Evolutionary conservation across 64 coral and sea anemone genomes (phyloP).

Genomic region (Montipora capricornis): DNA sequence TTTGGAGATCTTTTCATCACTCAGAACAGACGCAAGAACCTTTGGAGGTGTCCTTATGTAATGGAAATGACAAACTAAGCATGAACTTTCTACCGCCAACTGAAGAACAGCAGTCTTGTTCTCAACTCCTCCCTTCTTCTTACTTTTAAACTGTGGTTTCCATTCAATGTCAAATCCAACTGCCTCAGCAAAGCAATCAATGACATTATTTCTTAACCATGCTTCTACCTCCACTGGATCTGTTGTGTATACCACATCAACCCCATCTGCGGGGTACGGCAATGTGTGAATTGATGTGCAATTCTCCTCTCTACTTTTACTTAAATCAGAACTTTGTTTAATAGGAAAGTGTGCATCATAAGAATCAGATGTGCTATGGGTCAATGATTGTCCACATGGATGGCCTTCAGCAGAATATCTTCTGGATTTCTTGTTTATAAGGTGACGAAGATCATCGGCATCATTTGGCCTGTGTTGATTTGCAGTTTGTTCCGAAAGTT

Average conservation of each 20-base stretch:
- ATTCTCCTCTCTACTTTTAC: neutral
- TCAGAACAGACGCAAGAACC: constrained; percentile 54
- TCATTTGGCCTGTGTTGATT: neutral
- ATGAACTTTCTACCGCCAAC: constrained; percentile 65
- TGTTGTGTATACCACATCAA: constrained; percentile 80
- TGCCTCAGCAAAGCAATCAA: constrained; percentile 44
- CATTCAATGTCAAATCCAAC: constrained; percentile 98
- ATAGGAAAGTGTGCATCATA: neutral
- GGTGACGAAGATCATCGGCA: neutral
- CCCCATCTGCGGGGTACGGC: constrained; percentile 87
- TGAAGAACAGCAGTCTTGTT: constrained; percentile 95
- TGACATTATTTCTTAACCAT: constrained; percentile 89
- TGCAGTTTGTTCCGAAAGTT: neutral
- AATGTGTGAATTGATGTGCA: constrained; percentile 31
- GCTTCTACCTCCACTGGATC: constrained; percentile 82
- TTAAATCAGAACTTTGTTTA: neutral
- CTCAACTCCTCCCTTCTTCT: constrained; percentile 85
- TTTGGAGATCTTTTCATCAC: constrained; percentile 71
- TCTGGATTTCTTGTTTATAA: neutral
- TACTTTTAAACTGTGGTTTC: constrained; percentile 93
- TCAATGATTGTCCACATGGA: neutral
- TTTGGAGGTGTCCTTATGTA: constrained; percentile 71
- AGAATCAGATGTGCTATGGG: neutral
- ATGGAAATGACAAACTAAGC: constrained; percentile 80
- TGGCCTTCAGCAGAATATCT: neutral